Evolutionary conservation across 2,888 invertebrate genomes (phyloP).

Genomic region (Stenolophus ochropezus): DNA sequence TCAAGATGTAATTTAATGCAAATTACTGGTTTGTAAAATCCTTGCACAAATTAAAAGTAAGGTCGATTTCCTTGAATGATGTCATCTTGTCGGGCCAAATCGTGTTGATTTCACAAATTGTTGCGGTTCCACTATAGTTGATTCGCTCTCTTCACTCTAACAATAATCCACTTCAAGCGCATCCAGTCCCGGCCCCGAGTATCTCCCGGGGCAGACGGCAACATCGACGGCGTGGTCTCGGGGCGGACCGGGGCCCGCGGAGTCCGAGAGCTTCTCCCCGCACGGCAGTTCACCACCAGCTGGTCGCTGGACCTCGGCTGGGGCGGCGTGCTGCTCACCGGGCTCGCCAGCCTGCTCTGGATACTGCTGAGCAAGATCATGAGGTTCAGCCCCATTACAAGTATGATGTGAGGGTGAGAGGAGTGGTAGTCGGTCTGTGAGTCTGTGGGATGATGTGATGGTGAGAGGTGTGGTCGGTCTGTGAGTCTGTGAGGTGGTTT

Average conservation of each 20-base stretch:
- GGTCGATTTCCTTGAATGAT: no score
- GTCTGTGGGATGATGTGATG: no score
- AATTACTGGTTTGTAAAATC: no score
- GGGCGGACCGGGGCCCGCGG: conserved; percentile 73
- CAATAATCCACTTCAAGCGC: conserved; percentile 94
- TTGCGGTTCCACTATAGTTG: no score
- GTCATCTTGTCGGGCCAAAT: no score
- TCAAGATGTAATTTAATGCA: no score
- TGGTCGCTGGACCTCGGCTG: conserved; percentile 91
- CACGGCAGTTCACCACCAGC: conserved; percentile 84
- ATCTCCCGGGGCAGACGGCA: conserved; percentile 78
- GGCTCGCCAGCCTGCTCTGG: conserved; percentile 90
- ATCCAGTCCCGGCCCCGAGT: conserved; percentile 81
- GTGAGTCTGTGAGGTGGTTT: no score
- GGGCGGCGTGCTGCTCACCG: conserved; percentile 89
- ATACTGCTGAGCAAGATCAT: conserved; percentile 92
- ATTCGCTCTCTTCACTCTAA: conserved; percentile 92
- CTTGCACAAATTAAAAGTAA: no score
- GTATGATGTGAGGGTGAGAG: conserved; percentile 72
- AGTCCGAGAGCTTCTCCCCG: conserved; percentile 76
- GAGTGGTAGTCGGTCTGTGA: neutral
- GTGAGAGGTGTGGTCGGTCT: no score
- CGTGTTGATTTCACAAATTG: no score
- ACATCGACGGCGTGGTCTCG: conserved; percentile 82
- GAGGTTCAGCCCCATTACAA: conserved; percentile 89